Evolutionary conservation across 2,888 invertebrate species (phyloP).

Genomic region (Prosapia bicincta): DNA sequence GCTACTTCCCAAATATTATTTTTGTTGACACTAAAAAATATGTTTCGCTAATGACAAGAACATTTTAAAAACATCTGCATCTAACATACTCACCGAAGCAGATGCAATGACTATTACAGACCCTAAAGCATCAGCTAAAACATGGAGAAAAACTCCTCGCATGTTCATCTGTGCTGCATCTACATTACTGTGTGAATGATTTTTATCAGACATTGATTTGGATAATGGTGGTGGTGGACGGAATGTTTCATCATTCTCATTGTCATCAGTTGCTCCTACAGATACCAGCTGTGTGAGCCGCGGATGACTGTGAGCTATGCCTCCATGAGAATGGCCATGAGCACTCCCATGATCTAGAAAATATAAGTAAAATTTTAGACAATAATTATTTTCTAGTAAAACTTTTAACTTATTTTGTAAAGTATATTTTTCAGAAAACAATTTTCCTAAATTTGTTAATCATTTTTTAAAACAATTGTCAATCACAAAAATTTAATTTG

Average conservation of each 20-base stretch:
- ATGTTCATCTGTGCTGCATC: conserved; percentile 87
- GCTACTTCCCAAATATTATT: no score
- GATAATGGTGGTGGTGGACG: conserved; percentile 46
- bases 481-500: no score
- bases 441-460: no score
- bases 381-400: no score
- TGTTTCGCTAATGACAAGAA: neutral
- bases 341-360: conserved; percentile 37
- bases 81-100: conserved; percentile 54
- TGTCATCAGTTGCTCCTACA: conserved; percentile 58
- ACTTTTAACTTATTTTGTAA: no score
- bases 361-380: neutral
- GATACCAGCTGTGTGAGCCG: conserved; percentile 55
- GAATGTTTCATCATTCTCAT: conserved; percentile 65
- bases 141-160: conserved; percentile 99
- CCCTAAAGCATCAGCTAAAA: conserved; percentile 95
- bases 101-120: conserved; percentile 89
- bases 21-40: no score
- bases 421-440: no score
- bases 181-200: conserved; percentile 46
- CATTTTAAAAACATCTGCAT: neutral
- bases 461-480: no score
- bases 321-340: conserved; percentile 64
- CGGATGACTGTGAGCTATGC: conserved; percentile 55
- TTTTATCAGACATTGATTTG: conserved; percentile 35